phyloP scores from a whole-genome alignment of 2,113 vertebrate genomes.

The Apodemus speciosus region DNA sequence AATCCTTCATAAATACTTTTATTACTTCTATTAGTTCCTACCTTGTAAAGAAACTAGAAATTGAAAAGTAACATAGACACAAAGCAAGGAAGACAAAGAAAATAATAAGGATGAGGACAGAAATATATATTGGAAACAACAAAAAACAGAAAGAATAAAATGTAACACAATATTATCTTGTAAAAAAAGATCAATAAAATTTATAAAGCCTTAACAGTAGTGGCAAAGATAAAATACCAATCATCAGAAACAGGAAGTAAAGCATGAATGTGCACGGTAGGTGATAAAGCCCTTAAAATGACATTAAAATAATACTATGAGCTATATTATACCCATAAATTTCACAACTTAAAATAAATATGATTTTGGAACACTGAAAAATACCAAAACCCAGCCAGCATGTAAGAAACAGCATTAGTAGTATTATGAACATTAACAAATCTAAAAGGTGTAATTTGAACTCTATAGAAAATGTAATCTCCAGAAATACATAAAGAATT shows the following conservation, averaged over 20 bases:
- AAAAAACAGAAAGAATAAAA: not conserved
- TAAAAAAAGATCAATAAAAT: not conserved
- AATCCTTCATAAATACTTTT: not conserved
- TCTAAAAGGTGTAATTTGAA: conserved; percentile 5
- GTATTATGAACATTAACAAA: not conserved
- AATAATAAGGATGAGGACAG: not conserved
- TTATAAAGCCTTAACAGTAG: not conserved
- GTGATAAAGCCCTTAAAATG: not conserved
- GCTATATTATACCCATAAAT: not conserved
- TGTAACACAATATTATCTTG: not conserved
- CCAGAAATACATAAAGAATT: not conserved
- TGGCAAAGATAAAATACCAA: not conserved
- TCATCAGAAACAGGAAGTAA: not conserved
- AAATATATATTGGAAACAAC: not conserved
- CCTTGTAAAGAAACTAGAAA: not conserved
- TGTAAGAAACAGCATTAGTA: not conserved
- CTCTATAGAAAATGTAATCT: not conserved
- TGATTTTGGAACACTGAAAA: not conserved
- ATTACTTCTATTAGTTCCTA: not conserved
- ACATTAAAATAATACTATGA: not conserved
- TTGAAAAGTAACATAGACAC: not conserved
- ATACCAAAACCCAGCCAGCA: not conserved
- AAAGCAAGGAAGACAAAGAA: not conserved
- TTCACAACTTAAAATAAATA: not conserved
- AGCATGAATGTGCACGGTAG: not conserved